Percentiles rank a stretch among this genome's conserved stretches.
Conservation (phyloP, 2,113 vertebrate species). For the Tinamus guttatus region DNA sequence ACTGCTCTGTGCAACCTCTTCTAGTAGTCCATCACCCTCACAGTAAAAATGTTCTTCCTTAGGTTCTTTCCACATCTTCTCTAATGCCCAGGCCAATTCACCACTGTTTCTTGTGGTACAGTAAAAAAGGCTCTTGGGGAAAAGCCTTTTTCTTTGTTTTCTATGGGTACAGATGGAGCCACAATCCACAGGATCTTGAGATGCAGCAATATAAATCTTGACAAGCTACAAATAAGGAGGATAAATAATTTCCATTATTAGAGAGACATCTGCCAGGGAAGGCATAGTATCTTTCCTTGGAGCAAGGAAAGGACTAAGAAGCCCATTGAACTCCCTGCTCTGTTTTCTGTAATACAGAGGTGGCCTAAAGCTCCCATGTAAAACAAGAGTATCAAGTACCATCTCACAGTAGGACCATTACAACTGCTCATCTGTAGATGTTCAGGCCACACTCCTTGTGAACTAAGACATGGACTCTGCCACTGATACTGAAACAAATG, state of each 20-base stretch:
- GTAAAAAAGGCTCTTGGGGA: not conserved
- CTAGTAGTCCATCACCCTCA: not conserved
- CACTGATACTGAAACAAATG: not conserved
- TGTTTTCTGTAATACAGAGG: not conserved
- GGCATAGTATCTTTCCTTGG: not conserved
- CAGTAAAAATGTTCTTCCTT: not conserved
- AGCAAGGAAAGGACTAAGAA: not conserved
- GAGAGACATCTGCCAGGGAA: not conserved
- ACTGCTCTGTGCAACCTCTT: not conserved
- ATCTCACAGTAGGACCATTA: not conserved
- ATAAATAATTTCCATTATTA: not conserved
- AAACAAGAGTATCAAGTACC: not conserved
- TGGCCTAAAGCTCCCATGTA: not conserved
- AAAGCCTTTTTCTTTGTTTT: not conserved
- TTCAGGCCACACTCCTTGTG: not conserved
- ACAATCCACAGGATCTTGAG: not conserved
- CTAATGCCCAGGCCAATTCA: not conserved
- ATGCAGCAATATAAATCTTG: not conserved
- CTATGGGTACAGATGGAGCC: not conserved
- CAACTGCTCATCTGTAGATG: not conserved
- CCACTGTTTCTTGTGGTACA: not conserved
- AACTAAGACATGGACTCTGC: not conserved
- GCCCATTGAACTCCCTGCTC: not conserved
- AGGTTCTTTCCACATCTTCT: not conserved
- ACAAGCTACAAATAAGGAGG: not conserved